Conservation (phyloP, 2,113 vertebrate species). For the Pheucticus melanocephalus region DNA sequence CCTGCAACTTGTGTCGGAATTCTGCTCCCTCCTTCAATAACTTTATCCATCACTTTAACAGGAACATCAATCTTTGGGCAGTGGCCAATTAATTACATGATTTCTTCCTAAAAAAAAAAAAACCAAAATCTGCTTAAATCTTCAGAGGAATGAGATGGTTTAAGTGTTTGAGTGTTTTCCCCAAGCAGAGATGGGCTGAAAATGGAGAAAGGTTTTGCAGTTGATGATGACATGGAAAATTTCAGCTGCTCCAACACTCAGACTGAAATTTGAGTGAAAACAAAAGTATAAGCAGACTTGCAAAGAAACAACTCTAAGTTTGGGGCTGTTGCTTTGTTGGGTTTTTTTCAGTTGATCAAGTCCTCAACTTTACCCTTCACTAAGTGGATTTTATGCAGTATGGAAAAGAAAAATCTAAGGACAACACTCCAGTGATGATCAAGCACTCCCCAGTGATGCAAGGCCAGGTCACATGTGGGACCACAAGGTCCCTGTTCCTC, state of each 20-base stretch:
- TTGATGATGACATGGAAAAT: not conserved
- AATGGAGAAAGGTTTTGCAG: not conserved
- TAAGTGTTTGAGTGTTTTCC: not conserved
- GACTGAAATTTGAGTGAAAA: not conserved
- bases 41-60: not conserved
- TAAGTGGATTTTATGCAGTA: not conserved
- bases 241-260: not conserved
- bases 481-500: not conserved
- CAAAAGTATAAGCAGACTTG: not conserved
- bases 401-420: not conserved
- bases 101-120: not conserved
- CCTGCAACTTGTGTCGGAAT: not conserved
- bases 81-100: fast-evolving
- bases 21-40: not conserved
- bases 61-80: not conserved
- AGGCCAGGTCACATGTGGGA: not conserved
- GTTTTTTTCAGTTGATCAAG: fast-evolving
- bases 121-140: not conserved
- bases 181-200: not conserved
- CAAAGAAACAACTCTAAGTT: not conserved
- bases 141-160: not conserved
- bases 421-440: fast-evolving
- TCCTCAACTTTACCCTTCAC: not conserved
- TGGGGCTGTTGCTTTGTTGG: too few species aligned
- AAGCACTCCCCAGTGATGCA: not conserved